Conservation (phyloP, 2,113 vertebrate species). For the Coregonus clupeaformis region DNA sequence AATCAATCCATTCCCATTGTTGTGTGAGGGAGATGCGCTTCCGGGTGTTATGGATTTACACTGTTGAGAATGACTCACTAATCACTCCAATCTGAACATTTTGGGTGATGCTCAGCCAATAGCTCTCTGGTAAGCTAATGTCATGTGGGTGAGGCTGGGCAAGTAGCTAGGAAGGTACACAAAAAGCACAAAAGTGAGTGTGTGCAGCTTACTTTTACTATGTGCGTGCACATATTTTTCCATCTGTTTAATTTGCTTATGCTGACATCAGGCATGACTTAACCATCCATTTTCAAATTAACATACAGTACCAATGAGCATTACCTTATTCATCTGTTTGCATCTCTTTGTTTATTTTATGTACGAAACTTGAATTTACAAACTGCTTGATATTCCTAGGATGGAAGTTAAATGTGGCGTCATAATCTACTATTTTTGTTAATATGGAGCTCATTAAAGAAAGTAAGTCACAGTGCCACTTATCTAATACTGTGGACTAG, state of each 20-base stretch:
- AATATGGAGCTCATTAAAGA: constrained; percentile 10
- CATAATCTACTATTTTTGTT: constrained; percentile 4
- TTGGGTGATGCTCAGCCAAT: neutral
- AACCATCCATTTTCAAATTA: neutral
- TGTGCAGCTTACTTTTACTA: neutral
- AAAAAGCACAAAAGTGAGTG: neutral
- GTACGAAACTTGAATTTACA: neutral
- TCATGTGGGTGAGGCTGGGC: constrained; percentile 17
- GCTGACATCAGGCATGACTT: constrained; percentile 28
- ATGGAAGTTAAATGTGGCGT: neutral
- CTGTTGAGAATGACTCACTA: constrained; percentile 12
- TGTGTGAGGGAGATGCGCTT: neutral
- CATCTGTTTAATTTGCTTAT: constrained; percentile 4
- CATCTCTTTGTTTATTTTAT: neutral
- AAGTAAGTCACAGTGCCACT: constrained; percentile 33
- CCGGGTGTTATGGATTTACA: constrained; percentile 3
- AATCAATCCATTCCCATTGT: constrained; percentile 19
- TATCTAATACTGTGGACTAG: constrained; percentile 50
- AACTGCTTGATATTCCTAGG: neutral
- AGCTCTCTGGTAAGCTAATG: constrained; percentile 15
- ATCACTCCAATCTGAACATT: constrained; percentile 27
- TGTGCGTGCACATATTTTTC: neutral
- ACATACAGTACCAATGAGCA: neutral
- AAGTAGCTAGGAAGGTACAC: neutral
- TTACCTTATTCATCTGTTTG: neutral